Base-by-base conservation (phyloP, 2,797 vertebrate genomes). In the Sebastes diaconus region DNA sequence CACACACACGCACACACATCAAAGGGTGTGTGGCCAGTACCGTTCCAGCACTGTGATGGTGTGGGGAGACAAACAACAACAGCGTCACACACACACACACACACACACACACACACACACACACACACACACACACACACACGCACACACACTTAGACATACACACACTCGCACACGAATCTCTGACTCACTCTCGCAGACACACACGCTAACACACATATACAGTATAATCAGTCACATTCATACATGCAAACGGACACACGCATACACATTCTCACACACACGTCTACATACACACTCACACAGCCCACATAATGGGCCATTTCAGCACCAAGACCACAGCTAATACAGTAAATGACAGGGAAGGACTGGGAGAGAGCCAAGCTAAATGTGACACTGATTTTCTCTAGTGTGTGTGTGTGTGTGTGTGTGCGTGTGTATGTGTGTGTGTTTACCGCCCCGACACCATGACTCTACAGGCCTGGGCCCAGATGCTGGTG, bases 301-400 rank as follows among this genome's bases (percentile, higher is more conserved):
- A 77, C 73, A 77, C 76, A 89, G 82, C 88, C 93, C 93, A 92
- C 91, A 93, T 95, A 94, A 95, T 95, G 86, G 86, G 64, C 91
- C 89, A 93, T 95, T 95, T 95, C 94, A 95, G 91, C 95, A 95
- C 93, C 60, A 77, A 93, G 92, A 96, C 95, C 95, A 95, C 95
- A 95, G 94, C 94, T 95, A 95, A 96, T 95, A 92, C 92, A 93
- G 90, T 91, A 95, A 95, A 95, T 95, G 93, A 95, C 92, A 95
- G 91, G 87, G 91, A 42, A 93, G 90, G 80, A 81, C 87, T 92
- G 82, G 80, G 81, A 82, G 55, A 84, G 77, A 72, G 87, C 87
- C 87, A 89, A 88, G 79, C 88, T 90, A 92, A 94, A 94, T 90
- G 91, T 87, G 88, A 92, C 86, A 89, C 89, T 90, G 88, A 92